phyloP scores from a whole-genome alignment of 2,113 vertebrate genomes.

The Pseudolaguvia tuberculata region DNA sequence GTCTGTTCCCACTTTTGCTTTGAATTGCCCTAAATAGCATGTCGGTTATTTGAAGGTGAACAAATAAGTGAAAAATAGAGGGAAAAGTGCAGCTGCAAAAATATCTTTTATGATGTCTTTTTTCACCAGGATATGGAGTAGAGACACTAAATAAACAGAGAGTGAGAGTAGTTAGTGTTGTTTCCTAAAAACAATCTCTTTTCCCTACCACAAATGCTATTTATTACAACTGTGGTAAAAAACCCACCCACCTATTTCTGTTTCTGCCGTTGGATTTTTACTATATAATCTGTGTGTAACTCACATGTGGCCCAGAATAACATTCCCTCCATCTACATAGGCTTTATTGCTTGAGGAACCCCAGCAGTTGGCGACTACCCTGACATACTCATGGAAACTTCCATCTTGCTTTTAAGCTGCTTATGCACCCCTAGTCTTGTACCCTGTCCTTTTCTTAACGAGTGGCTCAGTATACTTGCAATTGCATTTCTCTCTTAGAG shows the following conservation, averaged over 20 bases:
- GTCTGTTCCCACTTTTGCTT: slow-evolving; percentile 47
- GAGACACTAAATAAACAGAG: slow-evolving; percentile 34
- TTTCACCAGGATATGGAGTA: slow-evolving; percentile 32
- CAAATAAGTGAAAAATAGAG: neutral
- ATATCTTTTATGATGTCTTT: slow-evolving; percentile 54
- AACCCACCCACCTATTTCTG: slow-evolving; percentile 23
- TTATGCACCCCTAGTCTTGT: neutral
- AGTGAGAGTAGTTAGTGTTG: slow-evolving; percentile 39
- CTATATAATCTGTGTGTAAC: neutral
- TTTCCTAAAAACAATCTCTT: slow-evolving; percentile 19
- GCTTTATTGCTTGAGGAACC: slow-evolving; percentile 5
- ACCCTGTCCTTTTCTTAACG: neutral
- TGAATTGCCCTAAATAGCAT: slow-evolving; percentile 47
- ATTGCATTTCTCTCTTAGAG: slow-evolving; percentile 38
- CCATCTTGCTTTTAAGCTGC: slow-evolving; percentile 1
- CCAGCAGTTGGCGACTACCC: slow-evolving; percentile 18
- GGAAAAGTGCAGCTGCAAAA: slow-evolving; percentile 45
- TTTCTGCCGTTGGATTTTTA: slow-evolving; percentile 42
- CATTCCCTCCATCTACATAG: neutral
- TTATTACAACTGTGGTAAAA: slow-evolving; percentile 39
- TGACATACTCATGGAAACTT: neutral
- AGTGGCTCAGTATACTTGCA: slow-evolving; percentile 5
- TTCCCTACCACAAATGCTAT: slow-evolving; percentile 18
- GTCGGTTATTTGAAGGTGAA: slow-evolving; percentile 35
- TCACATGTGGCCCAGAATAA: neutral